Evolutionary conservation across 1,140 invertebrate genomes (phyloP), one percentile per base, ranked within the genome.

Genomic region (Euwallacea similis): DNA sequence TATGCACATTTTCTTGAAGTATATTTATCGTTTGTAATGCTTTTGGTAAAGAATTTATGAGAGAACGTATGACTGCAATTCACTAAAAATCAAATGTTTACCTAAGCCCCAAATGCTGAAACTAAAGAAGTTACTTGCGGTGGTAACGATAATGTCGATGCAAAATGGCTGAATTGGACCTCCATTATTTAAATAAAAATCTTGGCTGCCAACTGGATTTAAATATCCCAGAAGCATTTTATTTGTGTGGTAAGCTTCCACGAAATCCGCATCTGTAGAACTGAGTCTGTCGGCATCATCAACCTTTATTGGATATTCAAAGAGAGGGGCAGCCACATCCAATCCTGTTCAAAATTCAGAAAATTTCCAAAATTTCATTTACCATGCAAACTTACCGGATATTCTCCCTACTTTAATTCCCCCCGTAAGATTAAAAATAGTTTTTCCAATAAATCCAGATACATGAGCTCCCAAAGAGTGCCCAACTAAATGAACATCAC

Each of bases 221-320:
- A 86, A 86, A 66, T 89, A 90, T 0, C 93, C 93, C 60, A 94
- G 86, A 0, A 88, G 79, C 0, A 92, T 92, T 0, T 90, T 93
- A 79, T 96, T 93, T 0, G 94, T 94, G 78, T 98, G 96, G 66
- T 97, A 91, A 7, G 95, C 88, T 80, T 97, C 96, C 6, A 98
- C 95, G 78, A 96, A 95, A 7, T 84, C 76, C 0, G 95, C 95
- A 79, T 96, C 94, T 0, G 84, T 84, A 0, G 13, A 50, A 3
- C 74, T 74, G 16, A 85, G 75, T 72, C 81, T 65, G 16, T 66
- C n/a, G 9, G 53, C 8, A 2, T 41, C 33, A 9, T 62, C 59
- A 44, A 58, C 42, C 13, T 66, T 63, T 9, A 72, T 59, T 11
- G 76, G 74, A 16, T 65, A 71, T 60, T 77, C 74, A 46, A 77